Conservation (phyloP, 2,113 vertebrate species). For the Brachyhypopomus occidentalis region DNA sequence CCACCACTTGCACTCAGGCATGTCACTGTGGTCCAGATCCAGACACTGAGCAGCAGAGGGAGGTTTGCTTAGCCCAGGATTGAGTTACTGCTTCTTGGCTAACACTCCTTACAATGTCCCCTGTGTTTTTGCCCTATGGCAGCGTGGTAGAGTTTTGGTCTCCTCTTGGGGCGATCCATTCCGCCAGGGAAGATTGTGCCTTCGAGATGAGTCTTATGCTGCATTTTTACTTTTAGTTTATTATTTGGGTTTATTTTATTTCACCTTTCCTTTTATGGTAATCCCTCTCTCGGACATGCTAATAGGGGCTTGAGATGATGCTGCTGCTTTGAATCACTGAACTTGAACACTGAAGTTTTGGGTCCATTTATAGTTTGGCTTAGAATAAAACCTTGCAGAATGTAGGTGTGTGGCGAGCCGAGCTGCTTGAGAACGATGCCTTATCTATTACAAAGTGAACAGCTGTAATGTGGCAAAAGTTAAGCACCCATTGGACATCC, state of each 20-base stretch:
- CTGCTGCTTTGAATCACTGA: constrained; percentile 40
- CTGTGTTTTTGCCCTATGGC: neutral
- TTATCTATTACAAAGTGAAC: constrained; percentile 6
- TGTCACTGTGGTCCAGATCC: constrained; percentile 59
- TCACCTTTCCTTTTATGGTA: constrained; percentile 11
- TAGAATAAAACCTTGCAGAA: neutral
- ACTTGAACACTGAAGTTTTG: constrained; percentile 1
- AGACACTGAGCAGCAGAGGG: constrained; percentile 49
- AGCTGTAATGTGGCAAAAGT: neutral
- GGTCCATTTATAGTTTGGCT: constrained; percentile 4
- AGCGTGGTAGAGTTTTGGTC: constrained; percentile 17
- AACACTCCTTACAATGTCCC: constrained; percentile 33
- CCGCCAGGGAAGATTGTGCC: constrained; percentile 57
- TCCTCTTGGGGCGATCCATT: constrained; percentile 33
- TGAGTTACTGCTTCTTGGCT: constrained; percentile 52
- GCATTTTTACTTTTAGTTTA: constrained; percentile 32
- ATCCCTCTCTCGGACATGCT: constrained; percentile 1
- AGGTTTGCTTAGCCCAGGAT: constrained; percentile 61
- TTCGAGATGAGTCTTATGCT: constrained; percentile 53
- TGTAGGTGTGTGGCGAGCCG: neutral
- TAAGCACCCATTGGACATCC: too few species aligned
- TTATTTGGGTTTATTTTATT: constrained; percentile 2
- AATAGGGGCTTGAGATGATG: constrained; percentile 22
- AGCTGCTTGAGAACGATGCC: neutral
- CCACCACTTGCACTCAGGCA: constrained; percentile 59